phyloP scores from a whole-genome alignment of 2,797 vertebrate genomes.

The Myotis daubentonii region DNA sequence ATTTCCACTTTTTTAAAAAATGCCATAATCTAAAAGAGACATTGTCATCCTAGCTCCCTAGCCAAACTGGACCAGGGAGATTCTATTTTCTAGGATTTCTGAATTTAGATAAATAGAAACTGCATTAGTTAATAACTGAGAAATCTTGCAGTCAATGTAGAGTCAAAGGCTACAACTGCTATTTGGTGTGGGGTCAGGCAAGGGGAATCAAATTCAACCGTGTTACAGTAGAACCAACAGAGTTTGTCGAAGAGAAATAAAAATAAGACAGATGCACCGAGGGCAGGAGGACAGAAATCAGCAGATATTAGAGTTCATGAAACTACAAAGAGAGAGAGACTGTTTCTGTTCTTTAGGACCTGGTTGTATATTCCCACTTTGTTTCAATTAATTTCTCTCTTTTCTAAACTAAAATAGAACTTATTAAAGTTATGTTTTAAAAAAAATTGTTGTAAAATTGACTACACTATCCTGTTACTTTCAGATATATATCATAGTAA shows the following conservation, averaged over 20 bases:
- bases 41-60: neutral
- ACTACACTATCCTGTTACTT: too few species aligned
- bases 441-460: too few species aligned
- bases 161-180: neutral
- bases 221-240: neutral
- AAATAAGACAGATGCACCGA: neutral
- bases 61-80: neutral
- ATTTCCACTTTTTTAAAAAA: neutral
- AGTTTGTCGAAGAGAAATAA: neutral
- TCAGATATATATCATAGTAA: too few species aligned
- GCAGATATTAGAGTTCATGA: neutral
- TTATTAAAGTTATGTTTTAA: neutral
- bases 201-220: neutral
- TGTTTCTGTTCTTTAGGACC: neutral
- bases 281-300: neutral
- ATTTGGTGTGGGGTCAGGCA: fast-evolving
- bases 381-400: neutral
- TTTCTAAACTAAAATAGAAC: neutral
- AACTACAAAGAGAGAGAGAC: neutral
- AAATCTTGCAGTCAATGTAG: neutral
- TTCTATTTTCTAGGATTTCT: neutral
- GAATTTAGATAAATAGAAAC: neutral
- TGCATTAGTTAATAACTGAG: neutral
- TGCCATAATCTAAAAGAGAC: neutral
- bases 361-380: neutral